Evolutionary conservation across 1,140 invertebrate species (phyloP).

Genomic region (Listronotus oregonensis): DNA sequence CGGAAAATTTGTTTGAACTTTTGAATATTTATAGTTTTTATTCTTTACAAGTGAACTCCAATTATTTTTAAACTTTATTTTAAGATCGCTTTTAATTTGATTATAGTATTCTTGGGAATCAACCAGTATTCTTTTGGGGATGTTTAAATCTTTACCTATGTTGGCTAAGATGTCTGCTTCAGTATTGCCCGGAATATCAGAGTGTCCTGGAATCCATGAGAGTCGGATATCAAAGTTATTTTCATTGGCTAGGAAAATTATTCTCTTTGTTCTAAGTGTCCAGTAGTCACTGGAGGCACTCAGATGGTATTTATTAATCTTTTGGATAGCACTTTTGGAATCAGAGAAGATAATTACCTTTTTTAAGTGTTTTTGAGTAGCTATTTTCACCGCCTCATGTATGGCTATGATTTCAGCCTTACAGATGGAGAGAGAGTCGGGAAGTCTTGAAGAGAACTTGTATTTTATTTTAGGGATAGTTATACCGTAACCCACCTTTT

Average conservation of each 20-base stretch:
- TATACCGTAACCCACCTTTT: no score
- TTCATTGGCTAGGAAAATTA: not conserved
- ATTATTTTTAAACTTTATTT: no score
- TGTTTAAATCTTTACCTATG: slow-evolving; percentile 17
- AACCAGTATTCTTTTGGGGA: slow-evolving; percentile 10
- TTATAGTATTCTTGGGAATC: slow-evolving; percentile 6
- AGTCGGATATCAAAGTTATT: slow-evolving; percentile 5
- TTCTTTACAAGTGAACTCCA: no score
- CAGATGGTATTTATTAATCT: slow-evolving; percentile 6
- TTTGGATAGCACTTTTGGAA: slow-evolving; percentile 24
- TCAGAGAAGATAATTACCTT: slow-evolving; percentile 29
- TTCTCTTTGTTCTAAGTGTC: slow-evolving; percentile 11
- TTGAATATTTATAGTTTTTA: no score
- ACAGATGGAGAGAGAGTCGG: slow-evolving; percentile 12
- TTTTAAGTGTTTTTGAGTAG: slow-evolving; percentile 21
- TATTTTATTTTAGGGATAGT: slow-evolving; percentile 12
- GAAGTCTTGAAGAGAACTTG: slow-evolving; percentile 15
- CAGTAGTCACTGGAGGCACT: slow-evolving; percentile 5
- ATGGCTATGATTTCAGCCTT: slow-evolving; percentile 27
- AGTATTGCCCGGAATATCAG: slow-evolving; percentile 13
- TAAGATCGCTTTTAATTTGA: not conserved
- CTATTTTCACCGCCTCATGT: slow-evolving; percentile 4
- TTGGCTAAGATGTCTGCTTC: slow-evolving; percentile 20
- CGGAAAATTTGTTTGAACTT: no score
- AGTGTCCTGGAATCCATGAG: slow-evolving; percentile 26